Evolutionary conservation across 2,113 vertebrate species (phyloP).

Genomic region (Donacobius atricapilla): DNA sequence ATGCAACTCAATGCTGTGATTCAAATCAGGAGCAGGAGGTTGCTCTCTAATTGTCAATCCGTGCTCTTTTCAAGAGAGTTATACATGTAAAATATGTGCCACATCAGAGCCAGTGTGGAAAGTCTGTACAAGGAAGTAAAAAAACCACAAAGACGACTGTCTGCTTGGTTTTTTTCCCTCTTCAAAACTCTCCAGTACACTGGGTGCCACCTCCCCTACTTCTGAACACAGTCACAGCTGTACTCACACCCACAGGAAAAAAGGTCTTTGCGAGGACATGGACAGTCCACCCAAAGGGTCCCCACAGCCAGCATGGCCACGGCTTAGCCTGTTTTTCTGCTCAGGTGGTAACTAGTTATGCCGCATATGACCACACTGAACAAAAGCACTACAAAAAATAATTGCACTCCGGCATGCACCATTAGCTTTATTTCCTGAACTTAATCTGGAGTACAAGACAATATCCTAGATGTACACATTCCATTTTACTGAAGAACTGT

Average conservation of each 20-base stretch:
- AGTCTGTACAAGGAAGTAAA: neutral
- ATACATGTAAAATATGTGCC: neutral
- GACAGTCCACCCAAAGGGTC: neutral
- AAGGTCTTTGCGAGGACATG: neutral
- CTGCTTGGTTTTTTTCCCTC: neutral
- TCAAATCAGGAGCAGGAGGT: neutral
- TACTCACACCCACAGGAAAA: neutral
- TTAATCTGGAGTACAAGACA: neutral
- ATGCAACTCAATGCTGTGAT: neutral
- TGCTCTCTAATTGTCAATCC: neutral
- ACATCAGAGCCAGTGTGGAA: neutral
- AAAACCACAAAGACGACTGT: neutral
- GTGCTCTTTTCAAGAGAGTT: neutral
- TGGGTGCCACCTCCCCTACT: neutral
- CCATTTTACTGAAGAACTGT: neutral
- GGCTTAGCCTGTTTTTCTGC: neutral
- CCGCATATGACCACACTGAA: neutral
- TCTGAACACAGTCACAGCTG: neutral
- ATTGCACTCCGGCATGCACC: neutral
- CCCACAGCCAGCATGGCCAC: neutral
- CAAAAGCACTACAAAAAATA: neutral
- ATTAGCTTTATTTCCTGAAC: neutral
- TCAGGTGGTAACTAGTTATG: neutral
- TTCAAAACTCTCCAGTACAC: neutral
- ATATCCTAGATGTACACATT: neutral